Evolutionary conservation across 2,888 invertebrate species (phyloP).

Genomic region (Tetranychus truncatus): DNA sequence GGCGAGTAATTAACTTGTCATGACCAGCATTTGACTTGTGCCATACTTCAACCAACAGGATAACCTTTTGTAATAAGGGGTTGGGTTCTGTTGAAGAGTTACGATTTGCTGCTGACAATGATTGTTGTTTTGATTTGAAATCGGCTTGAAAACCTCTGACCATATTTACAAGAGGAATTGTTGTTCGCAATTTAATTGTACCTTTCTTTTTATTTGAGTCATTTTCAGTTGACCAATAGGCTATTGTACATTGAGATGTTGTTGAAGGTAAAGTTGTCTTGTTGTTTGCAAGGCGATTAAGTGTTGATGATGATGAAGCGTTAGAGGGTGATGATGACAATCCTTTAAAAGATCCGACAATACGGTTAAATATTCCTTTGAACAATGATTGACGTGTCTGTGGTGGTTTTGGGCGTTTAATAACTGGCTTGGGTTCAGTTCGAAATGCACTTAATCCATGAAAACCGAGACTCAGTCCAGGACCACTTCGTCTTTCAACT

Average conservation of each 20-base stretch:
- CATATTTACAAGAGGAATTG: constrained; percentile 4
- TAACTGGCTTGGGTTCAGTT: neutral
- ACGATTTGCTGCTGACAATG: neutral
- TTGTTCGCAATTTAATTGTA: constrained; percentile 2
- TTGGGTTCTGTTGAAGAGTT: neutral
- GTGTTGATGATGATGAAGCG: neutral
- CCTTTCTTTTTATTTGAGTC: neutral
- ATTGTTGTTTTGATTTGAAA: neutral
- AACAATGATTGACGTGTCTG: constrained; percentile 4
- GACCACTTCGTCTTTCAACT: constrained; percentile 6
- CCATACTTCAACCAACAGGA: constrained; percentile 22
- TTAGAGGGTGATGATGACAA: neutral
- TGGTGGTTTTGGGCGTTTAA: constrained; percentile 4
- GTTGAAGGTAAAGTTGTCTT: neutral
- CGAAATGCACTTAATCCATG: neutral
- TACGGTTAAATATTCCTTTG: constrained; percentile 8
- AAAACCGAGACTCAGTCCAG: neutral
- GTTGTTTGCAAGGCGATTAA: neutral
- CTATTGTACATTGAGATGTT: constrained; percentile 15
- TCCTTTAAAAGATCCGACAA: neutral
- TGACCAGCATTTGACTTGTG: constrained; percentile 19
- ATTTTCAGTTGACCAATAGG: constrained; percentile 18
- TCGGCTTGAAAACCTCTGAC: constrained; percentile 1
- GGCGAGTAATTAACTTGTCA: constrained; percentile 19
- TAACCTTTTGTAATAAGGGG: constrained; percentile 7